phyloP scores from a whole-genome alignment of 1,140 invertebrate genomes.

The Macrotrachela quadricornifera region DNA sequence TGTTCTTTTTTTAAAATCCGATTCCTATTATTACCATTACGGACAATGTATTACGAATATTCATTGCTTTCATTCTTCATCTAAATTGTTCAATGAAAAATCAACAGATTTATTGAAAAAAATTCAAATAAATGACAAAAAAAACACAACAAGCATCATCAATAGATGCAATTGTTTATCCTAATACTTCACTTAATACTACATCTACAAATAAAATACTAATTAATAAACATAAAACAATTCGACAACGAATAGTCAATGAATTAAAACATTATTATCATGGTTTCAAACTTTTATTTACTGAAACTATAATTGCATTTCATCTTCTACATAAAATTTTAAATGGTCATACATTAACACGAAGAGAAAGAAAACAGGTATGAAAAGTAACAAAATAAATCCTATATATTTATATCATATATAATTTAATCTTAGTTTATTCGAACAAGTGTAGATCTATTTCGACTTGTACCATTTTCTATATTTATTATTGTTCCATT shows the following conservation, averaged over 20 bases:
- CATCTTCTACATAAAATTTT: slow-evolving; percentile 57
- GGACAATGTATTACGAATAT: no score
- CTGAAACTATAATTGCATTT: slow-evolving; percentile 67
- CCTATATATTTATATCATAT: background rate
- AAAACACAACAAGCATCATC: no score
- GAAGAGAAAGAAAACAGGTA: slow-evolving; percentile 69
- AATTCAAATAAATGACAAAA: no score
- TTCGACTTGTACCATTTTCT: slow-evolving; percentile 86
- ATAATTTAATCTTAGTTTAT: slow-evolving; percentile 41
- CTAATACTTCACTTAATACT: no score
- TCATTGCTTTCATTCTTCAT: no score
- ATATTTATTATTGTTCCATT: slow-evolving; percentile 94
- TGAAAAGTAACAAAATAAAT: slow-evolving; percentile 31
- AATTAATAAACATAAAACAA: no score
- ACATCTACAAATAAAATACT: no score
- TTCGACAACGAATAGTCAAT: slow-evolving; percentile 42
- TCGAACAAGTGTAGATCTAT: slow-evolving; percentile 79
- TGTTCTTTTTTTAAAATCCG: no score
- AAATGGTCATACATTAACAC: slow-evolving; percentile 56
- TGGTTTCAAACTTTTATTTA: slow-evolving; percentile 73
- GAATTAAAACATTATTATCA: slow-evolving; percentile 88
- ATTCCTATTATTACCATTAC: no score
- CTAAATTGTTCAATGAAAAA: no score
- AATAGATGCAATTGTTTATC: no score
- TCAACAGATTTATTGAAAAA: no score